Conservation (phyloP, 1,140 invertebrate species). For the Ceratina australensis region DNA sequence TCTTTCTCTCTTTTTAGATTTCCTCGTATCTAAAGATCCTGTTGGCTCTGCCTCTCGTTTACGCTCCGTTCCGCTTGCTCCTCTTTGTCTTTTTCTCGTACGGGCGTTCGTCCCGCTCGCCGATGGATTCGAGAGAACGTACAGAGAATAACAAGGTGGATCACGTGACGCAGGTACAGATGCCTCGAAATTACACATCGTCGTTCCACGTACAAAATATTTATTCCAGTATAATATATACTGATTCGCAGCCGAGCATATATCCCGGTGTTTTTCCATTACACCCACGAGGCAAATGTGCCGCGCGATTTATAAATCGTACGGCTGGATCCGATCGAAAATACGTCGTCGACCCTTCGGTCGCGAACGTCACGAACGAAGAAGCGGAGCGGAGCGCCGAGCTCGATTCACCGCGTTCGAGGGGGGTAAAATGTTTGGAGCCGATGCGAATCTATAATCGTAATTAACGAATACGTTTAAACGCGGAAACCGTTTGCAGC, state of each 20-base stretch:
- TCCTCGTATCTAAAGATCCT: constrained; percentile 45
- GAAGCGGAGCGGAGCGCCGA: not conserved
- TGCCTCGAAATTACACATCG: constrained; percentile 57
- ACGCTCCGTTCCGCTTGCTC: not conserved
- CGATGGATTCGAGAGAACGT: constrained; percentile 59
- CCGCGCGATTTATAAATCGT: constrained; percentile 27
- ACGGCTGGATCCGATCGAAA: constrained; percentile 25
- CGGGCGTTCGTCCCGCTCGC: constrained; percentile 37
- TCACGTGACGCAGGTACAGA: constrained; percentile 60
- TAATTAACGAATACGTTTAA: too few relatives aligned
- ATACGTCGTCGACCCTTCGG: constrained; percentile 5
- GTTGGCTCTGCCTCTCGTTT: constrained; percentile 1
- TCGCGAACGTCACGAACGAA: not conserved
- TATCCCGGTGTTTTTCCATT: constrained; percentile 51
- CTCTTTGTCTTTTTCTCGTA: constrained; percentile 39
- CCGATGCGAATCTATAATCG: too few relatives aligned
- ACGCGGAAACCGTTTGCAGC: too few relatives aligned
- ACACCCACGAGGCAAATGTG: constrained; percentile 26
- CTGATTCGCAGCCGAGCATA: constrained; percentile 43
- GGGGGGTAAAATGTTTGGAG: not conserved
- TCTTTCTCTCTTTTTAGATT: constrained; percentile 41
- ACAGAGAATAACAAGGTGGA: constrained; percentile 60
- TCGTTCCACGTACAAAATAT: constrained; percentile 58
- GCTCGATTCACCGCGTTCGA: not conserved
- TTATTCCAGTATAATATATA: constrained; percentile 60